Conservation (phyloP, 2,797 vertebrate genomes). For the Falco concolor region DNA sequence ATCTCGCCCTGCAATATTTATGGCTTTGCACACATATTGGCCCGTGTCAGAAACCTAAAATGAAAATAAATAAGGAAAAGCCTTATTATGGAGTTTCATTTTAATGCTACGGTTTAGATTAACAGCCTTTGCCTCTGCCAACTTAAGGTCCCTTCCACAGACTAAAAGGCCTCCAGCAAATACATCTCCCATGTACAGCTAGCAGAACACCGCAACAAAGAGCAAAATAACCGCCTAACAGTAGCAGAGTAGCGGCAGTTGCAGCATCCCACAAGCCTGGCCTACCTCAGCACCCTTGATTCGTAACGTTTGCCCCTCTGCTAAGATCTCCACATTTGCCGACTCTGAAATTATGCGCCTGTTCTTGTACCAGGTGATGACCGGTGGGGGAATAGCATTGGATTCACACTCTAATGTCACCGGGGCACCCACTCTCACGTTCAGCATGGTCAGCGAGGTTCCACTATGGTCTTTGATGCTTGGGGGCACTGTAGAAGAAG, state of each 20-base stretch:
- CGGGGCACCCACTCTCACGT: constrained; percentile 76
- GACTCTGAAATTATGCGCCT: constrained; percentile 78
- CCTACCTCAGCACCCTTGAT: constrained; percentile 86
- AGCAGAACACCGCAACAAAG: not conserved
- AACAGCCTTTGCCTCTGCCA: not conserved
- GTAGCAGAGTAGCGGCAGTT: not conserved
- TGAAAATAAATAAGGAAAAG: constrained; percentile 13
- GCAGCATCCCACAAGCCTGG: not conserved
- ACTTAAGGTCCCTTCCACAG: not conserved
- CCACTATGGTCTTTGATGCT: constrained; percentile 85
- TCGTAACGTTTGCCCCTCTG: constrained; percentile 79
- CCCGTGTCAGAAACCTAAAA: constrained; percentile 93
- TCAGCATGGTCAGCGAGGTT: constrained; percentile 80
- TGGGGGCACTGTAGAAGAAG: constrained; percentile 83
- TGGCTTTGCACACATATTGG: constrained; percentile 93
- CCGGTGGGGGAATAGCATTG: constrained; percentile 88
- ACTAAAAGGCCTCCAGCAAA: not conserved
- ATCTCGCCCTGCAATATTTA: constrained; percentile 90
- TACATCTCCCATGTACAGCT: fast-evolving
- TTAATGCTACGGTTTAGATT: not conserved
- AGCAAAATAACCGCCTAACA: not conserved
- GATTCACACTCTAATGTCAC: constrained; percentile 87
- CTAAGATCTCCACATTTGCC: constrained; percentile 72
- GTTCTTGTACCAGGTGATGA: constrained; percentile 94
- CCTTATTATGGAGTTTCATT: not conserved